Evolutionary conservation across 2,888 invertebrate species (phyloP).

Genomic region (Neuroscelio doddi): DNA sequence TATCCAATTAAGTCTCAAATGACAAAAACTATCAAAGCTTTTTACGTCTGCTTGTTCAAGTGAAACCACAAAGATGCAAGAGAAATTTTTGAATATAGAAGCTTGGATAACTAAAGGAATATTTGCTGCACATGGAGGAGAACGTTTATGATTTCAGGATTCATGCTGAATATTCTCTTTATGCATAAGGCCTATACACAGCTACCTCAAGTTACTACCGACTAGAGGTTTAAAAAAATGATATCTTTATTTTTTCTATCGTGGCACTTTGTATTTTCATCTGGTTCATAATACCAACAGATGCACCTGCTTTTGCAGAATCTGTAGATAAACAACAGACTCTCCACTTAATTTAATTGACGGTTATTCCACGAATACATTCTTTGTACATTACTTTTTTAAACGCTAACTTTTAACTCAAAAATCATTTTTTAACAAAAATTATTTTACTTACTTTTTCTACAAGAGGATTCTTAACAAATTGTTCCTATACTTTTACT

Average conservation of each 20-base stretch:
- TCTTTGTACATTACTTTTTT: too few relatives aligned
- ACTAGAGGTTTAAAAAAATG: too few relatives aligned
- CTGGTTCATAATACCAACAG: slow-evolving; percentile 9
- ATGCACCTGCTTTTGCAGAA: background rate
- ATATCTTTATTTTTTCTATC: slow-evolving; percentile 22
- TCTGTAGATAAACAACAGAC: too few relatives aligned
- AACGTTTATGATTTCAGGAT: slow-evolving; percentile 52
- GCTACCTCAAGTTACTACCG: too few relatives aligned
- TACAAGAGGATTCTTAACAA: background rate
- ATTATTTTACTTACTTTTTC: too few relatives aligned
- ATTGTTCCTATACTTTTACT: background rate
- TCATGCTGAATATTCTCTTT: slow-evolving; percentile 7
- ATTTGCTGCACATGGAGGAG: slow-evolving; percentile 48
- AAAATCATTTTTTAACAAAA: too few relatives aligned
- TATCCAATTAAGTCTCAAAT: too few relatives aligned
- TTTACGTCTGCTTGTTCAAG: slow-evolving; percentile 1
- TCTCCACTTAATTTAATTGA: too few relatives aligned
- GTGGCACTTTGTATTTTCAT: slow-evolving; percentile 21
- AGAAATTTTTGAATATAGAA: slow-evolving; percentile 29
- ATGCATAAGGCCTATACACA: slow-evolving; percentile 4
- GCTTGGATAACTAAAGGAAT: slow-evolving; percentile 54
- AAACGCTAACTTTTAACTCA: too few relatives aligned
- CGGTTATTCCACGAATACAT: too few relatives aligned
- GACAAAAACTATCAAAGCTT: too few relatives aligned
- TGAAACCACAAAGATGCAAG: slow-evolving; percentile 26